Conservation (phyloP, 2,113 vertebrate species). For the Probosciger aterrimus region DNA sequence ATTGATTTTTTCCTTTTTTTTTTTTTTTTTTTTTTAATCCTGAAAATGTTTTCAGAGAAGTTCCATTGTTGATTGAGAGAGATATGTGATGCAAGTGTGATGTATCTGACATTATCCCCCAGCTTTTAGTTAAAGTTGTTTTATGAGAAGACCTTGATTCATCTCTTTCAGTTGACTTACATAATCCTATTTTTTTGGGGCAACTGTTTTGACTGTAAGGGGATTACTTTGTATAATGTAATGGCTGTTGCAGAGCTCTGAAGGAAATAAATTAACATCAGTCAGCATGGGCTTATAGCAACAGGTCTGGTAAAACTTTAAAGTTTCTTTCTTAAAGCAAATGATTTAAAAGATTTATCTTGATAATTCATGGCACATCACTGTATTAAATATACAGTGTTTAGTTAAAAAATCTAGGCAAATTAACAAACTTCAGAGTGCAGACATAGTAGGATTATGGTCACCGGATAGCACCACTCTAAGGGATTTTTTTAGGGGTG, state of each 20-base stretch:
- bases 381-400: background rate
- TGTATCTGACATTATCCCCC: background rate
- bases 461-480: background rate
- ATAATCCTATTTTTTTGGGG: background rate
- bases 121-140: background rate
- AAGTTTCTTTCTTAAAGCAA: background rate
- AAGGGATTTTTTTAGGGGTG: background rate
- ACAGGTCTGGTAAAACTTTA: background rate
- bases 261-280: background rate
- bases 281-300: background rate
- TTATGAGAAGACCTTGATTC: background rate
- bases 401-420: background rate
- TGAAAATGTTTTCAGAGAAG: background rate
- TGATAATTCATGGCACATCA: background rate
- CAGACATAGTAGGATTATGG: rapidly evolving
- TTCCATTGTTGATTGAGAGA: background rate
- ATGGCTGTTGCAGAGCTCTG: background rate
- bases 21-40: background rate
- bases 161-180: background rate
- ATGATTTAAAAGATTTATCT: background rate
- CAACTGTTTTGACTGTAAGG: background rate
- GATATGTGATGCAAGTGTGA: background rate
- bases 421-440: background rate
- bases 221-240: background rate
- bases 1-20: background rate